These are phyloP conservation scores for Drosophila sechellia DNA, from an alignment of 1,140 invertebrate genomes.

Conservation along the genomic window DNA sequence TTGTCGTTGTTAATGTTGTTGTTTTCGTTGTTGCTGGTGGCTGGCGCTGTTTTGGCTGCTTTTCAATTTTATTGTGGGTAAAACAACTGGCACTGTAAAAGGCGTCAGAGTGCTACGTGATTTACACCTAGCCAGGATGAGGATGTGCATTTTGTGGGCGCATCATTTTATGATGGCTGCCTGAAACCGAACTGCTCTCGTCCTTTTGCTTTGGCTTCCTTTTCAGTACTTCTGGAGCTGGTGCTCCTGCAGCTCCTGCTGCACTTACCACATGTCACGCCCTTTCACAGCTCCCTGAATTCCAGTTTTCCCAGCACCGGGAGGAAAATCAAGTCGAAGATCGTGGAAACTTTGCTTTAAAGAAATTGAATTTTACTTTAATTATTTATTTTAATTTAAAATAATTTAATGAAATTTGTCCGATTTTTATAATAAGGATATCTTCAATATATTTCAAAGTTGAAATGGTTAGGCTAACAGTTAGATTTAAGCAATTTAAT, in stretches of 20 bases:
- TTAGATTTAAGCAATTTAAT: too few species aligned
- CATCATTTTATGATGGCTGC: constrained; percentile 74
- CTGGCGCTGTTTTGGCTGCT: constrained; percentile 67
- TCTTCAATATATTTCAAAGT: too few species aligned
- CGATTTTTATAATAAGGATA: too few species aligned
- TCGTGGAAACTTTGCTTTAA: background rate
- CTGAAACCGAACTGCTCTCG: constrained; percentile 35
- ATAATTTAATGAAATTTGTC: too few species aligned
- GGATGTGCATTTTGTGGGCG: constrained; percentile 70
- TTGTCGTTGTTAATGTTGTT: constrained; percentile 5
- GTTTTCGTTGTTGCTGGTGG: constrained; percentile 9
- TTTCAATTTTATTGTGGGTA: constrained; percentile 80
- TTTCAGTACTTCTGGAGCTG: constrained; percentile 1
- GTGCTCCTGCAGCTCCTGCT: constrained; percentile 28
- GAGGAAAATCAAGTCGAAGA: background rate
- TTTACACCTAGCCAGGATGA: constrained; percentile 71
- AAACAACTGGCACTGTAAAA: constrained; percentile 77
- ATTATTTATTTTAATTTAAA: background rate
- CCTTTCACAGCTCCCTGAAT: constrained; percentile 14
- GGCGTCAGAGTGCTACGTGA: constrained; percentile 77
- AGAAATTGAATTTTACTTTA: fast-evolving
- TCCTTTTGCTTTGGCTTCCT: constrained; percentile 35
- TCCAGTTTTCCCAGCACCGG: background rate
- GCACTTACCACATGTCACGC: constrained; percentile 64
- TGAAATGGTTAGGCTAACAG: too few species aligned